Conservation (phyloP, 2,113 vertebrate species). For the Orcinus orca region DNA sequence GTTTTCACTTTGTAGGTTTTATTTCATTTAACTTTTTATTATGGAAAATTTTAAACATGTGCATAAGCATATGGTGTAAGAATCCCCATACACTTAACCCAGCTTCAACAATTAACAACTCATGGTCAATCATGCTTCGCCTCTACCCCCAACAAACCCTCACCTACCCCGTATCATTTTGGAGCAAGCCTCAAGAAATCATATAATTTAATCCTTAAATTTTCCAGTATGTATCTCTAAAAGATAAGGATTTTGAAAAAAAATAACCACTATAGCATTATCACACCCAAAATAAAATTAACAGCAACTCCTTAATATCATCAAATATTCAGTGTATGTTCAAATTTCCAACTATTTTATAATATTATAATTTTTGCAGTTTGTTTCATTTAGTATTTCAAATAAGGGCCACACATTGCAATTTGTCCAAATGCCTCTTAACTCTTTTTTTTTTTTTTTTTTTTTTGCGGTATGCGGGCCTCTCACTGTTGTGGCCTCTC, state of each 20-base stretch:
- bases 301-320: background rate
- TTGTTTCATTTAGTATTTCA: constrained; percentile 6
- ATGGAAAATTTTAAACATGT: background rate
- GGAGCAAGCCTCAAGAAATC: background rate
- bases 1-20: constrained; percentile 36
- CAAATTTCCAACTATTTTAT: background rate
- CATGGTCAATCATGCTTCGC: background rate
- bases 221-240: background rate
- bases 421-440: background rate
- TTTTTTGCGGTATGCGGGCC: background rate
- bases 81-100: background rate
- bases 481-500: no score
- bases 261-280: background rate
- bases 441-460: background rate
- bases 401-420: background rate
- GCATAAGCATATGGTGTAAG: background rate
- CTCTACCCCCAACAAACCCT: background rate
- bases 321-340: background rate
- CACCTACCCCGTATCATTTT: background rate
- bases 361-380: background rate
- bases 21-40: constrained; percentile 41
- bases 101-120: background rate
- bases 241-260: background rate
- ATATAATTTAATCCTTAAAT: background rate
- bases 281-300: constrained; percentile 31